A percentile compares a stretch with the other conserved stretches of the same genome.
Evolutionary conservation across 64 coral and sea anemone genomes (phyloP).

Genomic region (Stichodactyla mertensii): DNA sequence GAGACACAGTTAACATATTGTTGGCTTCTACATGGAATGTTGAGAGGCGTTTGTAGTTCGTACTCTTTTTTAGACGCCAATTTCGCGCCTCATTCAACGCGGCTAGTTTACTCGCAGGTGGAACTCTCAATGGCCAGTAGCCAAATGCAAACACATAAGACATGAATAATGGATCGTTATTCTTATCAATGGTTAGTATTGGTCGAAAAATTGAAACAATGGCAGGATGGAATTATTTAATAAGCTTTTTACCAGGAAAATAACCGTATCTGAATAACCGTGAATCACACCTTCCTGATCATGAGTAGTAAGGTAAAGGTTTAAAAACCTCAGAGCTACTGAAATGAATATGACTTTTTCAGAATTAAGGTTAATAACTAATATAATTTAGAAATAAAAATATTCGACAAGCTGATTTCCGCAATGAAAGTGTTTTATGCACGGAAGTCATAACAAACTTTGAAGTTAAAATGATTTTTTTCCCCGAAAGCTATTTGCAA

Average conservation of each 20-base stretch:
- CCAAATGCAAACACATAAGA: constrained; percentile 13
- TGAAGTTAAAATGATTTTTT: too few species aligned
- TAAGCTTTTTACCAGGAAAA: background rate
- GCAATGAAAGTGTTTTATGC: too few species aligned
- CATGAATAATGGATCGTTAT: constrained; percentile 25
- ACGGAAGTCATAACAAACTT: too few species aligned
- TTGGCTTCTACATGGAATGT: background rate
- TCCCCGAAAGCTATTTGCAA: too few species aligned
- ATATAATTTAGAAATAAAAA: too few species aligned
- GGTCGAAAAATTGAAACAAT: background rate
- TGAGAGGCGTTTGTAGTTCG: background rate
- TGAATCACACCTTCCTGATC: too few species aligned
- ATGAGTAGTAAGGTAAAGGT: too few species aligned
- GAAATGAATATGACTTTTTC: too few species aligned
- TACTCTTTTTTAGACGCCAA: constrained; percentile 1
- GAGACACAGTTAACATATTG: constrained; percentile 40
- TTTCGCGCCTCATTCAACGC: constrained; percentile 4
- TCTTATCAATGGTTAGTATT: background rate
- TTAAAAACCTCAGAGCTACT: too few species aligned
- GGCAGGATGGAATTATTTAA: background rate
- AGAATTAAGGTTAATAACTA: too few species aligned
- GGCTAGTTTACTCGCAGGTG: background rate
- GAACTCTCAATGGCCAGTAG: background rate
- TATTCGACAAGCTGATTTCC: too few species aligned
- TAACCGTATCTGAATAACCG: background rate